Evolutionary conservation across 37 sponge, comb jelly and placozoan genomes (phyloP).

Genomic region (Corticium candelabrum): DNA sequence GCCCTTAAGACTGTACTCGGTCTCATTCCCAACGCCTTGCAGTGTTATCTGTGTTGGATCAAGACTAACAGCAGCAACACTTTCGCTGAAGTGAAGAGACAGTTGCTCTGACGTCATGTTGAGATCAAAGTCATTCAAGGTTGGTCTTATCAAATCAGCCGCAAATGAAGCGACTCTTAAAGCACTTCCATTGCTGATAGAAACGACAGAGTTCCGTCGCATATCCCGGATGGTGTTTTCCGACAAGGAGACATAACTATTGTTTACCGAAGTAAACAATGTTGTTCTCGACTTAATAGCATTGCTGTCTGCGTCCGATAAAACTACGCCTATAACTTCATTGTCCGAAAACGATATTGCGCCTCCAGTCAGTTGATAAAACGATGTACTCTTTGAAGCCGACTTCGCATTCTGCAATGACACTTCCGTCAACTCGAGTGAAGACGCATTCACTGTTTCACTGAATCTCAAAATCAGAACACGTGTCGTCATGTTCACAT

Average conservation of each 20-base stretch:
- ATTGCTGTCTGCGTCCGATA: slow-evolving; percentile 54
- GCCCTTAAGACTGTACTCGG: slow-evolving; percentile 37
- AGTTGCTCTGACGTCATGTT: slow-evolving; percentile 62
- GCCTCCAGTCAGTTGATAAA: slow-evolving; percentile 62
- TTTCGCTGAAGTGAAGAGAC: slow-evolving; percentile 46
- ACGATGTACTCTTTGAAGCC: slow-evolving; percentile 41
- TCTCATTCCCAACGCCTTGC: slow-evolving; percentile 1
- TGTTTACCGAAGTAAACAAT: slow-evolving; percentile 46
- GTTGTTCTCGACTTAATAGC: slow-evolving; percentile 51
- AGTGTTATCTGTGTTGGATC: slow-evolving; percentile 56
- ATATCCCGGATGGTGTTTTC: slow-evolving; percentile 54
- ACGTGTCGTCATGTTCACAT: slow-evolving; percentile 50
- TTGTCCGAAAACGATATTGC: slow-evolving; percentile 37
- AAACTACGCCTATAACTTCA: slow-evolving; percentile 29
- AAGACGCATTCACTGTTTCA: slow-evolving; percentile 66
- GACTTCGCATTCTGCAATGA: slow-evolving; percentile 39
- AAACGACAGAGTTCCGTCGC: slow-evolving; percentile 47
- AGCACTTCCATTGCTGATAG: slow-evolving; percentile 24
- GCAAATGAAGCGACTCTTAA: slow-evolving; percentile 10
- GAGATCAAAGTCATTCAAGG: slow-evolving; percentile 40
- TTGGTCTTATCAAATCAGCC: slow-evolving; percentile 46
- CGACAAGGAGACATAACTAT: slow-evolving; percentile 47
- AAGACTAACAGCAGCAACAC: slow-evolving; percentile 25
- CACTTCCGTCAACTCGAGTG: slow-evolving; percentile 45
- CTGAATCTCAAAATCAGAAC: slow-evolving; percentile 52